These are phyloP conservation scores for Otis tarda DNA, from an alignment of 2,113 vertebrate genomes.

Conservation along the genomic window DNA sequence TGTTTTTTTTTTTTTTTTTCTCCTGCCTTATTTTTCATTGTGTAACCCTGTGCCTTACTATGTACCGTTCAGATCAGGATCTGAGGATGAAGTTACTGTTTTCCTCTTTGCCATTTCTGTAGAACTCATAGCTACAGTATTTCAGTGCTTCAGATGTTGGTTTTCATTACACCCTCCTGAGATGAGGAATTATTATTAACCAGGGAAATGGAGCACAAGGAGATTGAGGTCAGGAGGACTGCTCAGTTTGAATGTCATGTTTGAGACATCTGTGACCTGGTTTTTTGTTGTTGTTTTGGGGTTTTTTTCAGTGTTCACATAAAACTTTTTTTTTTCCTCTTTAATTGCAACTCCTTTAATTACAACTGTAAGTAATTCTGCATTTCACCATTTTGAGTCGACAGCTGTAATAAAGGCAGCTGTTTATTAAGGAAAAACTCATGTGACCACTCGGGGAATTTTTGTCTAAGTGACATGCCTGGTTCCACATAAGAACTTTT, in stretches of 20 bases:
- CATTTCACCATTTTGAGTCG: background rate
- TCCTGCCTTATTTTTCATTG: background rate
- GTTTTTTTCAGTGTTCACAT: background rate
- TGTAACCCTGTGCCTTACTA: background rate
- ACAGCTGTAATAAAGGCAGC: background rate
- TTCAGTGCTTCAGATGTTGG: slow-evolving; percentile 33
- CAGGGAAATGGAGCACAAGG: slow-evolving; percentile 30
- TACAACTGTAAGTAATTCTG: background rate
- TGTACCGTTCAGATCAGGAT: background rate
- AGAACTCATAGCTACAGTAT: background rate
- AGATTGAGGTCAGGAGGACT: slow-evolving; percentile 21
- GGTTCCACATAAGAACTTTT: background rate
- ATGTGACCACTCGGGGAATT: accelerated
- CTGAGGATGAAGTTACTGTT: background rate
- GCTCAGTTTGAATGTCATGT: background rate
- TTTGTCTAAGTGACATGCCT: background rate
- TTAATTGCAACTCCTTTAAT: background rate
- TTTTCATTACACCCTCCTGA: slow-evolving; percentile 22
- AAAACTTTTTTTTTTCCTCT: background rate
- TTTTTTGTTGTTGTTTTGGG: background rate
- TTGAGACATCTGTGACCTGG: background rate
- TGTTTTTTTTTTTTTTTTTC: background rate
- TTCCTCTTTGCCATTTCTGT: background rate
- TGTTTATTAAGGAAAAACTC: background rate
- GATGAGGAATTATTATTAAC: slow-evolving; percentile 25